Evolutionary conservation across 2,113 vertebrate species (phyloP).

Genomic region (Numenius arquata): DNA sequence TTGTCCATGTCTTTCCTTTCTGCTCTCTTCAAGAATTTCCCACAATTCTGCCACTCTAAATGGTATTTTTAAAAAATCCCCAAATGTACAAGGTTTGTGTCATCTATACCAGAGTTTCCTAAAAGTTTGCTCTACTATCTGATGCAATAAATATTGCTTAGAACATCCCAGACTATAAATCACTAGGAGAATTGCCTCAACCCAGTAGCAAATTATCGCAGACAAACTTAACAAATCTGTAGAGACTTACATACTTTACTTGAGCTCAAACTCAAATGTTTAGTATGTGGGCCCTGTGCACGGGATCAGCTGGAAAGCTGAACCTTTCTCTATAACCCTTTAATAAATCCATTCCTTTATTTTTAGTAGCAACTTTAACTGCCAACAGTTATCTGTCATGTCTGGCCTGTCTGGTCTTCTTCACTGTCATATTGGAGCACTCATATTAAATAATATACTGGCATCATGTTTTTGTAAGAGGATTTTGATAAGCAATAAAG

Average conservation of each 20-base stretch:
- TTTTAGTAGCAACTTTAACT: slow-evolving; percentile 35
- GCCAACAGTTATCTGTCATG: slow-evolving; percentile 30
- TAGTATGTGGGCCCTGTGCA: not conserved
- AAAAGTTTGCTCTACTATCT: not conserved
- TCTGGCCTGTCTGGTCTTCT: slow-evolving; percentile 45
- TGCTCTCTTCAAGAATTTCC: not conserved
- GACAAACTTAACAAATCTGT: slow-evolving; percentile 9
- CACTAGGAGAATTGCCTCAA: not conserved
- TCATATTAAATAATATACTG: slow-evolving; percentile 49
- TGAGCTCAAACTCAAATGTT: not conserved
- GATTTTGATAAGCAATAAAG: slow-evolving; percentile 31
- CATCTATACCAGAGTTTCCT: not conserved
- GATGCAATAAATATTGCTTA: slow-evolving; percentile 27
- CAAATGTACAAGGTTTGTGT: not conserved
- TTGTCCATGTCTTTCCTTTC: not conserved
- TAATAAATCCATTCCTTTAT: slow-evolving; percentile 50
- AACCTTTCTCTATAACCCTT: slow-evolving; percentile 8
- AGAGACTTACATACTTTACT: slow-evolving; percentile 4
- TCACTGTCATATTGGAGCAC: slow-evolving; percentile 31
- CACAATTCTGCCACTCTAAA: not conserved
- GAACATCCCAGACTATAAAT: slow-evolving; percentile 1
- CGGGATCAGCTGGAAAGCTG: not conserved
- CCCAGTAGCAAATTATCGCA: slow-evolving; percentile 21
- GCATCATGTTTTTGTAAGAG: slow-evolving; percentile 33
- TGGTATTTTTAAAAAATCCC: not conserved